phyloP scores from a whole-genome alignment of 2,888 invertebrate genomes.

The Parnassius smintheus region DNA sequence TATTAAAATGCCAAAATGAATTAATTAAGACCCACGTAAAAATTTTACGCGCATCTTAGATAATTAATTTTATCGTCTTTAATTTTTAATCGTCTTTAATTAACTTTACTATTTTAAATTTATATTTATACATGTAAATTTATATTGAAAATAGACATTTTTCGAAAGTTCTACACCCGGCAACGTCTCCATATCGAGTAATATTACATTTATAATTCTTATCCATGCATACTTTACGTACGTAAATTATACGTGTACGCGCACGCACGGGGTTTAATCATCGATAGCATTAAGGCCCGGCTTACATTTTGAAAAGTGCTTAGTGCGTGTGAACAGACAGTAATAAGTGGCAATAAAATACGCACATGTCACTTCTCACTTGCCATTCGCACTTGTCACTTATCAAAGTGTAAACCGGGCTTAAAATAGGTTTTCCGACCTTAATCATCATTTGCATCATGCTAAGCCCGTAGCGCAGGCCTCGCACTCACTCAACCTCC shows the following conservation, averaged over 20 bases:
- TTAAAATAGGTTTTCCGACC: slow-evolving; percentile 16
- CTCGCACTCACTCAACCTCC: neutral
- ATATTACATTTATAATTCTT: neutral
- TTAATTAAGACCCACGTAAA: too few species aligned
- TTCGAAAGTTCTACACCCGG: neutral
- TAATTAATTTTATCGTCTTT: too few species aligned
- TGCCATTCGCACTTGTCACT: too few species aligned
- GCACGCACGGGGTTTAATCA: neutral
- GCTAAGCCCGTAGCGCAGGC: slow-evolving; percentile 16
- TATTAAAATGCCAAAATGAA: too few species aligned
- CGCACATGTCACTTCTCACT: too few species aligned
- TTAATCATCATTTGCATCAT: slow-evolving; percentile 36
- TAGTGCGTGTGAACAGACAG: too few species aligned
- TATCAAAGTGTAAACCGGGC: too few species aligned
- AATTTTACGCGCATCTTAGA: too few species aligned
- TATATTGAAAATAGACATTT: neutral
- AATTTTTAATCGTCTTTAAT: neutral
- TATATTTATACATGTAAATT: neutral
- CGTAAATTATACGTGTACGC: neutral
- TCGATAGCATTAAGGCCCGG: slow-evolving; percentile 3
- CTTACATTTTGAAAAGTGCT: too few species aligned
- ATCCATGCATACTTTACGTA: neutral
- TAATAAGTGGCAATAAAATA: too few species aligned
- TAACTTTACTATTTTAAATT: neutral
- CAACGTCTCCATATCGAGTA: neutral